Base-by-base conservation (phyloP, 2,797 vertebrate genomes). In the Acanthis flammea region DNA sequence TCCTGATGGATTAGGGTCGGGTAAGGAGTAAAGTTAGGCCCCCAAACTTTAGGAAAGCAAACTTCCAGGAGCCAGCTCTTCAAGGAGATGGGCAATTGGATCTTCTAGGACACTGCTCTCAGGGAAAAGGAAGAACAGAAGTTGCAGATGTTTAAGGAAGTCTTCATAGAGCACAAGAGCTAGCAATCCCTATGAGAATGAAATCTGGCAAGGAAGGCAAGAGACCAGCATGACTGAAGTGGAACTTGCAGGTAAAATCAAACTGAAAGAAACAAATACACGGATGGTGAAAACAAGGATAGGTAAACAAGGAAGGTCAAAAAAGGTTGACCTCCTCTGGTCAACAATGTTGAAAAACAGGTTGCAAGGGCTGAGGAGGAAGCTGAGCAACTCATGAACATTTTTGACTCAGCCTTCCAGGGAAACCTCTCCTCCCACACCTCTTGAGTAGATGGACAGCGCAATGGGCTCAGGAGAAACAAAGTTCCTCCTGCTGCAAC, bases 271-370 rank as follows among this genome's bases (percentile, higher is more conserved):
- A 39, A 47, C 28, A 68, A 61, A 39, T 45, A 22, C 11, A 12
- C 24, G 17, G 14, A 19, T 28, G 12, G n/a, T 67, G 16, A 41
- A 53, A 68, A 60, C 10, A 33, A 60, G 30, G 10, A 53, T 11
- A 53, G 5, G 54, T 45, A n/a, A 67, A 33, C 28, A 60, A 53
- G 28, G 15, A 37, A 42, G 2, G 30, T 33, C 21, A 45, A 25
- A 67, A 30, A 44, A 51, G 5, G 4, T 17, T 45, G n/a, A 53
- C 1, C 1, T 2, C 2, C 6, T 37, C 35, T 17, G 8, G 11
- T 39, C 16, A 53, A 14, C 16, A 45, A 3, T n/a, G 16, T 3
- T n/a, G 28, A 17, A 60, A 44, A 39, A 17, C 10, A 9, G 3
- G 3, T 45, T 17, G 14, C 28, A 11, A 67, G 5, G 19, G 16